Conservation (phyloP, 2,888 invertebrate species). For the Rapana venosa region DNA sequence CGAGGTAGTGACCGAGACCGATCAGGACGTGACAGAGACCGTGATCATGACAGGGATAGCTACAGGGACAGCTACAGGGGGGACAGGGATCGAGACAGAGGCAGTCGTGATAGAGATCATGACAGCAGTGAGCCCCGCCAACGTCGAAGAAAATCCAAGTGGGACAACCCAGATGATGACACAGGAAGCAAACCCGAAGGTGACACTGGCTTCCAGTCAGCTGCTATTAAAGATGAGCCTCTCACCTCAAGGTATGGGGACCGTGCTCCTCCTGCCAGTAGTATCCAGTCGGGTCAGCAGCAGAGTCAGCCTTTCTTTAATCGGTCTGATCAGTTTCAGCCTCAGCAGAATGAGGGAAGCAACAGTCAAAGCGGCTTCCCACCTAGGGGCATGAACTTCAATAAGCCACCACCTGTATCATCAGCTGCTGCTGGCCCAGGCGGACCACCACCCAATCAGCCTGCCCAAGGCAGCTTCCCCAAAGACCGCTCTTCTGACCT, state of each 20-base stretch:
- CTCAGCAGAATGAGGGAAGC: not conserved
- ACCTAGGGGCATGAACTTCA: conserved; percentile 25
- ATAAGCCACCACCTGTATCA: not conserved
- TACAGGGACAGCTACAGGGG: conserved; percentile 27
- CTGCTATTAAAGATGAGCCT: conserved; percentile 3
- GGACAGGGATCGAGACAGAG: conserved; percentile 35
- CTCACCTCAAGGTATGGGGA: not conserved
- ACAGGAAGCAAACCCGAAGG: not conserved
- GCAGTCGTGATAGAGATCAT: conserved; percentile 34
- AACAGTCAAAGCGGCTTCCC: not conserved
- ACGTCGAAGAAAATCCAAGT: conserved; percentile 49
- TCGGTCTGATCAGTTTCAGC: not conserved
- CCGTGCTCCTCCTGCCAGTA: not conserved
- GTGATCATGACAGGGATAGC: not conserved
- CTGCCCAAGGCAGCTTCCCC: not conserved
- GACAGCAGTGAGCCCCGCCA: conserved; percentile 43
- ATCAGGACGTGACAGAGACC: conserved; percentile 21
- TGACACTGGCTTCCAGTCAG: conserved; percentile 10
- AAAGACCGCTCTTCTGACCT: conserved; percentile 37
- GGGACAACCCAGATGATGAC: conserved; percentile 50
- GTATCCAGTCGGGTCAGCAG: conserved; percentile 16
- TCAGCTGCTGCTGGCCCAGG: not conserved
- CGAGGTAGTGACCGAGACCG: not conserved
- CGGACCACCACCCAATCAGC: not conserved
- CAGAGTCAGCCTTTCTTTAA: conserved; percentile 15